Evolutionary conservation across 23 tunicate species (phyloP).

Genomic region (Trididemnum clinides): DNA sequence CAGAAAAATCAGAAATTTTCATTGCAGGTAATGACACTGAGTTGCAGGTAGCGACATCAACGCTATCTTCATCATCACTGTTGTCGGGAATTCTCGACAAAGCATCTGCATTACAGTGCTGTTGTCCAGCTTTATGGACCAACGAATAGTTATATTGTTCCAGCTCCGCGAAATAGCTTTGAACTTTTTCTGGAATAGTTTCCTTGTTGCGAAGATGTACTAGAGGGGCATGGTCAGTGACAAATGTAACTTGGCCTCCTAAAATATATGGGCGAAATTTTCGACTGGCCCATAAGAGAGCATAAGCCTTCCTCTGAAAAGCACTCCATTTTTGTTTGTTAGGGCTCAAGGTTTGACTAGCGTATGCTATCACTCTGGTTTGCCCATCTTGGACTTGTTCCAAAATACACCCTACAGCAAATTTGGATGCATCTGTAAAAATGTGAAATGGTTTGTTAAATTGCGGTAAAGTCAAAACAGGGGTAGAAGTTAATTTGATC

Average conservation of each 20-base stretch:
- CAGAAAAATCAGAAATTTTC: too few relatives aligned
- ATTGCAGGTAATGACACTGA: too few relatives aligned
- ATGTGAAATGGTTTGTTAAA: conserved; percentile 20
- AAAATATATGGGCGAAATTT: conserved; percentile 11
- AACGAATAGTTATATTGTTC: neutral
- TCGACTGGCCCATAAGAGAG: neutral
- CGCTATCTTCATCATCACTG: too few relatives aligned
- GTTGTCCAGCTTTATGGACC: too few relatives aligned
- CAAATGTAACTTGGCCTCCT: conserved; percentile 10
- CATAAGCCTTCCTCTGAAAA: neutral
- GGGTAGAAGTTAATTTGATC: neutral
- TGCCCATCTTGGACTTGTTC: conserved; percentile 11
- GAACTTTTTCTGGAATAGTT: neutral
- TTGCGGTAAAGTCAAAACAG: conserved; percentile 14
- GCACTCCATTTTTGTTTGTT: neutral
- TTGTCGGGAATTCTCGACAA: too few relatives aligned
- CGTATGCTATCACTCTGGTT: conserved; percentile 27
- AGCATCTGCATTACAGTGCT: too few relatives aligned
- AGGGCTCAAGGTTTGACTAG: neutral
- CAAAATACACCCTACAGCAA: conserved; percentile 33
- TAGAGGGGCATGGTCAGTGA: conserved; percentile 46
- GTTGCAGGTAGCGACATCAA: too few relatives aligned
- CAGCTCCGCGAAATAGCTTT: neutral
- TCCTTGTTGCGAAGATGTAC: neutral
- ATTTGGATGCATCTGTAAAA: conserved; percentile 35